Conservation (phyloP, 2,797 vertebrate genomes). For the Eulemur rubriventer region DNA sequence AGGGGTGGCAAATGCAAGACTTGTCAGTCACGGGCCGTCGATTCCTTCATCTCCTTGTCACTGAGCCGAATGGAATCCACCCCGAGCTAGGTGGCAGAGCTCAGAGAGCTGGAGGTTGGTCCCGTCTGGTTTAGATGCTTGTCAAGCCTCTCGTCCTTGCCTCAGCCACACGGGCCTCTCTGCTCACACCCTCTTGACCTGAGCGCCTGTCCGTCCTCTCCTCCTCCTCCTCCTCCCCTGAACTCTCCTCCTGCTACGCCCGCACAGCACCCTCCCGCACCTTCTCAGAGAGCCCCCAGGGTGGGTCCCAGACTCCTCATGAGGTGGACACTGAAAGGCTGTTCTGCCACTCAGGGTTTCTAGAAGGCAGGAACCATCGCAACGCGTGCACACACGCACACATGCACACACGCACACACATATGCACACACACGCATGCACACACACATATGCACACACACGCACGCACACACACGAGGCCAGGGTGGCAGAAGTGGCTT, state of each 20-base stretch:
- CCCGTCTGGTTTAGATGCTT: background rate
- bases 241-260: background rate
- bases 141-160: background rate
- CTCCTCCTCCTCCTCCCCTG: no score
- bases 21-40: rapidly evolving
- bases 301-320: background rate
- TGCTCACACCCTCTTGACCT: background rate
- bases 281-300: background rate
- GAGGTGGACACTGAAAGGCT: background rate
- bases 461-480: background rate
- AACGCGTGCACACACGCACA: no score
- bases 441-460: rapidly evolving
- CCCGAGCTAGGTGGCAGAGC: background rate
- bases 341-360: background rate
- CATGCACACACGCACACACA: no score
- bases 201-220: background rate
- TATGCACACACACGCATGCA: rapidly evolving
- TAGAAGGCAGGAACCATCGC: background rate
- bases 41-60: background rate
- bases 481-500: background rate
- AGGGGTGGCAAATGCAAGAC: rapidly evolving
- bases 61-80: background rate
- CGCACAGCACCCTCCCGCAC: rapidly evolving
- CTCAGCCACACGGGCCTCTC: background rate
- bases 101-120: background rate